Conservation (phyloP, 2,113 vertebrate species). For the Helogale parvula region DNA sequence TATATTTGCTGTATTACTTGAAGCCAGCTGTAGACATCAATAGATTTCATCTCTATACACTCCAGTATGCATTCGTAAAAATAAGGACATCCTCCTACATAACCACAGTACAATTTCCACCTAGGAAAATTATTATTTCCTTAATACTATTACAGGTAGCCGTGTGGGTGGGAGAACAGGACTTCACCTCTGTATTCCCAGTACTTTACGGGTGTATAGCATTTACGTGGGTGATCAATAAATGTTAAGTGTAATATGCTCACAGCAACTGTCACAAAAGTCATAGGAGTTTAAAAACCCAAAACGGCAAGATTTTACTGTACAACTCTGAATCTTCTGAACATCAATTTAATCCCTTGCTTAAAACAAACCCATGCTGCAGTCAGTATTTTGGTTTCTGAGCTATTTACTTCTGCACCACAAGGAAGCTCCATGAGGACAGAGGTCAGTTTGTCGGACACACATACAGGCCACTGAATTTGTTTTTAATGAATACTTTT, state of each 20-base stretch:
- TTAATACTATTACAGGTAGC: not conserved
- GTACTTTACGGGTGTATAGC: not conserved
- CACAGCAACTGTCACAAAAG: not conserved
- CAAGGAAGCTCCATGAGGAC: not conserved
- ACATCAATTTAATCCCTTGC: not conserved
- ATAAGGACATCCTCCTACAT: not conserved
- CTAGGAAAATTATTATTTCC: not conserved
- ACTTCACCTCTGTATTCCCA: not conserved
- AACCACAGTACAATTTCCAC: not conserved
- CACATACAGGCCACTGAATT: not conserved
- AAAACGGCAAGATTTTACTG: not conserved
- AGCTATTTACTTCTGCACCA: not conserved
- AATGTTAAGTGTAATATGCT: not conserved
- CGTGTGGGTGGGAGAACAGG: not conserved
- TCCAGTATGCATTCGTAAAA: not conserved
- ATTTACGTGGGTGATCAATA: not conserved
- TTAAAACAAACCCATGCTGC: not conserved
- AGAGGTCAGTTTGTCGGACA: not conserved
- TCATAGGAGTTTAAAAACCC: not conserved
- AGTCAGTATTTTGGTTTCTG: not conserved
- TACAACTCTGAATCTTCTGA: not conserved
- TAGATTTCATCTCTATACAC: not conserved
- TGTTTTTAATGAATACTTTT: not conserved
- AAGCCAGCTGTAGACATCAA: not conserved
- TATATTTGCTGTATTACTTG: not conserved